Percentiles rank a stretch among this genome's conserved stretches.
Conservation (phyloP, 2,888 invertebrate species). For the Cylloceria caligata region DNA sequence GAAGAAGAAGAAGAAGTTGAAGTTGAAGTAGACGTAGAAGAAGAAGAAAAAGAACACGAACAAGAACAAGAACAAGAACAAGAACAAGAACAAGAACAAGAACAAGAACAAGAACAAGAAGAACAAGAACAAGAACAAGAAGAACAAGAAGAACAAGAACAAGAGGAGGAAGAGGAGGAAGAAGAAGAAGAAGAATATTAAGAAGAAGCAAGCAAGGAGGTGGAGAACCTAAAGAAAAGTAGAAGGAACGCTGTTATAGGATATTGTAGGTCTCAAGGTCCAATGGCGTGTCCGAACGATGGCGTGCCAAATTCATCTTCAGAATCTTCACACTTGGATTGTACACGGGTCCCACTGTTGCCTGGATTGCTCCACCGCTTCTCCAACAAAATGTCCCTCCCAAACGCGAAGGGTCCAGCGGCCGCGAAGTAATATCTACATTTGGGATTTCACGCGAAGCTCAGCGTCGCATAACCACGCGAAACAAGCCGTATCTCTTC, state of each 20-base stretch:
- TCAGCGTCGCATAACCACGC: conserved; percentile 39
- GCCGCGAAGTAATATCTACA: conserved; percentile 75
- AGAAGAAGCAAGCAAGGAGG: conserved; percentile 20
- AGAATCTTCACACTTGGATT: conserved; percentile 36
- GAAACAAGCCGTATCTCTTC: conserved; percentile 33
- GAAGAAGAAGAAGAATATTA: no score
- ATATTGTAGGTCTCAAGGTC: conserved; percentile 60
- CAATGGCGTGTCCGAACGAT: conserved; percentile 72
- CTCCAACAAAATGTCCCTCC: conserved; percentile 66
- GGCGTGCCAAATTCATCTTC: conserved; percentile 68
- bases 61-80: conserved; percentile 30
- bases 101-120: conserved; percentile 4
- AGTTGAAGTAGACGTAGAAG: conserved; percentile 7
- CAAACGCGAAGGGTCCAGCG: conserved; percentile 59
- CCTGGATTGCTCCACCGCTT: conserved; percentile 49
- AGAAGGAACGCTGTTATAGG: conserved; percentile 24
- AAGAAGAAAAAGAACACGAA: no score
- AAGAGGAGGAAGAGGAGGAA: not conserved
- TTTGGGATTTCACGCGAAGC: conserved; percentile 76
- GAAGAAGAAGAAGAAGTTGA: conserved; percentile 27
- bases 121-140: not conserved
- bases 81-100: conserved; percentile 10
- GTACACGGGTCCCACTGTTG: not conserved
- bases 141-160: not conserved
- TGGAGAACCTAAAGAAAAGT: conserved; percentile 33